These are phyloP conservation scores for Zele albiditarsus DNA, from an alignment of 2,888 invertebrate species.

Conservation along the genomic window DNA sequence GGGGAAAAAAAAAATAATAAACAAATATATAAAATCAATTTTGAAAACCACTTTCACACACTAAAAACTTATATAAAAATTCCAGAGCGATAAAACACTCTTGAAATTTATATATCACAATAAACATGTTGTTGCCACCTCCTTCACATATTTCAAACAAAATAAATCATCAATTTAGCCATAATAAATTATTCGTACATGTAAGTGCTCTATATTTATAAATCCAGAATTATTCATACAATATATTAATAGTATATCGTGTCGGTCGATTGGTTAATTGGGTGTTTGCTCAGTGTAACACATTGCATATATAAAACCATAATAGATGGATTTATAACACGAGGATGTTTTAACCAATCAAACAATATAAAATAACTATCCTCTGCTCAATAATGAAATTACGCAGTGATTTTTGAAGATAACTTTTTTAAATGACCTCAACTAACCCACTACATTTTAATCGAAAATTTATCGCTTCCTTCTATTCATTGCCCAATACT, in stretches of 20 bases:
- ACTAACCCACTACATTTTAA: neutral
- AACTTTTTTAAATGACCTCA: neutral
- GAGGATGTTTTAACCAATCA: neutral
- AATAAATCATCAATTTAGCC: neutral
- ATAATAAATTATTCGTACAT: neutral
- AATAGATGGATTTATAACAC: neutral
- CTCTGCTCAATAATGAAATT: neutral
- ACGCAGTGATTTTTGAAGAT: neutral
- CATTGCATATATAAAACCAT: neutral
- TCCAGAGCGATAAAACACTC: neutral
- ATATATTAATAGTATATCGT: neutral
- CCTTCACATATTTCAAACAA: neutral
- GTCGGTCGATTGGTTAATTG: neutral
- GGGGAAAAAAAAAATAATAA: slow-evolving; percentile 19
- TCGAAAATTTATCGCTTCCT: neutral
- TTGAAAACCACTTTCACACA: neutral
- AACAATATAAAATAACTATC: neutral
- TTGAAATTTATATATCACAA: neutral
- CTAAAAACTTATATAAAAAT: neutral
- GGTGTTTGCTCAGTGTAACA: neutral
- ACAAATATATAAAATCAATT: neutral
- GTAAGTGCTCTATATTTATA: neutral
- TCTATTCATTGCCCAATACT: neutral
- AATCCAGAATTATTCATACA: neutral
- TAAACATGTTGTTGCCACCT: neutral